phyloP scores from a whole-genome alignment of 2,113 vertebrate genomes.

The Antigone vipio region DNA sequence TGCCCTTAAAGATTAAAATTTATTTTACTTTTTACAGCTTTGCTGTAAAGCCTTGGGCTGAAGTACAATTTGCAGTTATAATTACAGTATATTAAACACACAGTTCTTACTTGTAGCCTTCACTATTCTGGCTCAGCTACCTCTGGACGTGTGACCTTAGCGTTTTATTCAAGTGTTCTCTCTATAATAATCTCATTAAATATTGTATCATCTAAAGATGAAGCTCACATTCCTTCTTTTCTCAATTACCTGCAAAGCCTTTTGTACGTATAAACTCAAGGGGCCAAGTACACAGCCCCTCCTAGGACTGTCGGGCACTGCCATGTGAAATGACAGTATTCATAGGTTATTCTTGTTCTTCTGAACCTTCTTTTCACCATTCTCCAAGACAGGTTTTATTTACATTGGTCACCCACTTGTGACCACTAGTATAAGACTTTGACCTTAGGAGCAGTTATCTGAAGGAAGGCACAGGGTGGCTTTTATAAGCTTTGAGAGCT shows the following conservation, averaged over 20 bases:
- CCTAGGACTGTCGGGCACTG: neutral
- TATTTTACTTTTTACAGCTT: slow-evolving; percentile 42
- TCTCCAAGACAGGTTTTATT: neutral
- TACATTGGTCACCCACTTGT: neutral
- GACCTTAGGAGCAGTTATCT: neutral
- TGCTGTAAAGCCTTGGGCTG: slow-evolving; percentile 43
- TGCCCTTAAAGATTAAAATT: slow-evolving; percentile 53
- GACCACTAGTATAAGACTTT: neutral
- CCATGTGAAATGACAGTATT: neutral
- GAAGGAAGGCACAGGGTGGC: neutral
- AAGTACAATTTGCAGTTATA: slow-evolving; percentile 30
- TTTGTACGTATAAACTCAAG: neutral
- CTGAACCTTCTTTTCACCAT: neutral
- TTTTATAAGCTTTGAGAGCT: neutral
- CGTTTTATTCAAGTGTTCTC: slow-evolving; percentile 14
- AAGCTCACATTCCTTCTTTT: neutral
- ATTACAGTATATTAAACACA: slow-evolving; percentile 37
- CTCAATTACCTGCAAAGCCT: neutral
- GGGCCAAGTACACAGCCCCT: neutral
- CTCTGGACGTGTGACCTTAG: neutral
- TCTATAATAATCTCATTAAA: slow-evolving; percentile 30
- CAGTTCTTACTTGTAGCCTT: neutral
- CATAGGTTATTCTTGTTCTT: neutral
- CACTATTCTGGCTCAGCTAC: neutral
- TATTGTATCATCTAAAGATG: neutral